Base-by-base conservation (phyloP, 2,113 vertebrate genomes). In the Sorex araneus region DNA sequence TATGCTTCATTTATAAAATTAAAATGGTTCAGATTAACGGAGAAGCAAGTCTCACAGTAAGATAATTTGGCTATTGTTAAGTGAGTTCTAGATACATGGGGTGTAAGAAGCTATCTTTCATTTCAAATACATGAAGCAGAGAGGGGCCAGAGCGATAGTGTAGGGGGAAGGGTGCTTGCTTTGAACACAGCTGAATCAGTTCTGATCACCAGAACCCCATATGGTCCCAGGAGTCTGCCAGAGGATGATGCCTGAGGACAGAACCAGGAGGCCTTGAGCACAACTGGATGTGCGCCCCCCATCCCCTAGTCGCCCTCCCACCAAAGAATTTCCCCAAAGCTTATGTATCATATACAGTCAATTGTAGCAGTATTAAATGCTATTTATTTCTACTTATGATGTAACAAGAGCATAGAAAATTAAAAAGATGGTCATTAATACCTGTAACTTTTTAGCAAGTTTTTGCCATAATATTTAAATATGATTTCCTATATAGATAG, bases 391-490 rank as follows among this genome's bases (percentile, higher is more conserved):
- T 69, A 28, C 64, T 84, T 9, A 47, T 60, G 30, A 80, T 74
- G 10, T 30, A 69, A 27, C 63, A 47, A 70, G 0, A 69, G 67
- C 6, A 90, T 5, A 63, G 30, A n/a, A 40, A 50, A 67, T 63
- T 30, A 79, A 54, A 92, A 90, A 64, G 18, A 90, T 63, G 70
- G 70, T 76, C 66, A 75, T 5, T 75, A 21, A 43, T 43, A 81
- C 21, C 11, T 81, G 40, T 25, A 63, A 66, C 23, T 1, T 66
- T 81, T 71, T 43, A 92, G 57, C 23, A 82, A 70, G 18, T 6
- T 85, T 95, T 73, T 15, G 34, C 8, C 47, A 64, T 76, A 89
- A 81, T 69, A 84, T n/a, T 89, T 75, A 89, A 86, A 76, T 8
- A 45, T 67, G 7, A 84, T 69, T 90, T 91, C 78, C 15, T 2